Percentiles rank a stretch among this genome's conserved stretches.
phyloP scores from a whole-genome alignment of 64 coral and sea anemone genomes.

The Stichodactyla helianthus region DNA sequence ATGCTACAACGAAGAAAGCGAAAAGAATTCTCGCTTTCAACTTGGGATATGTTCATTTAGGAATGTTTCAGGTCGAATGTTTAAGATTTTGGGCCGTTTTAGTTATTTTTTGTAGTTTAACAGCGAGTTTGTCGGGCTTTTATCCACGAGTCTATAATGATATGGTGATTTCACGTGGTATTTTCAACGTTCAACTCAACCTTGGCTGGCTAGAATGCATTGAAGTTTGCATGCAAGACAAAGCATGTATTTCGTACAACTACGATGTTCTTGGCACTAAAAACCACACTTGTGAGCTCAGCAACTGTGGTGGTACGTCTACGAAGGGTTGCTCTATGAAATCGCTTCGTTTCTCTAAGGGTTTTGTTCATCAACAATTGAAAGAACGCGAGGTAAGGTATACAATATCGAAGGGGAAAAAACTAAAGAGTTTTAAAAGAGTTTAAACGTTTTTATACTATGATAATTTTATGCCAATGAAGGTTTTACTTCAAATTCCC shows the following conservation, averaged over 20 bases:
- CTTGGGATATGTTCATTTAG: not conserved
- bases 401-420: too few relatives aligned
- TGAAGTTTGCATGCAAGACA: not conserved
- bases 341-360: not conserved
- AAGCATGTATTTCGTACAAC: constrained; percentile 3
- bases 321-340: not conserved
- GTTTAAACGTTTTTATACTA: too few relatives aligned
- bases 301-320: not conserved
- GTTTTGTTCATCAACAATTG: constrained; percentile 10
- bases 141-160: constrained; percentile 8
- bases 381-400: not conserved
- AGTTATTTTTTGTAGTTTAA: not conserved
- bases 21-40: not conserved
- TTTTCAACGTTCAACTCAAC: not conserved
- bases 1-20: not conserved
- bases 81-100: not conserved
- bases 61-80: not conserved
- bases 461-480: too few relatives aligned
- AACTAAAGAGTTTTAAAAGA: too few relatives aligned
- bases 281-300: not conserved
- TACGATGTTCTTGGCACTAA: not conserved
- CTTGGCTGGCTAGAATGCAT: constrained; percentile 1
- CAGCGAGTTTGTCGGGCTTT: not conserved
- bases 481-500: too few relatives aligned
- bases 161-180: not conserved